Evolutionary conservation across 2,888 invertebrate species (phyloP), one percentile per base, ranked within the genome.

Genomic region (Drosophila kanekoi): DNA sequence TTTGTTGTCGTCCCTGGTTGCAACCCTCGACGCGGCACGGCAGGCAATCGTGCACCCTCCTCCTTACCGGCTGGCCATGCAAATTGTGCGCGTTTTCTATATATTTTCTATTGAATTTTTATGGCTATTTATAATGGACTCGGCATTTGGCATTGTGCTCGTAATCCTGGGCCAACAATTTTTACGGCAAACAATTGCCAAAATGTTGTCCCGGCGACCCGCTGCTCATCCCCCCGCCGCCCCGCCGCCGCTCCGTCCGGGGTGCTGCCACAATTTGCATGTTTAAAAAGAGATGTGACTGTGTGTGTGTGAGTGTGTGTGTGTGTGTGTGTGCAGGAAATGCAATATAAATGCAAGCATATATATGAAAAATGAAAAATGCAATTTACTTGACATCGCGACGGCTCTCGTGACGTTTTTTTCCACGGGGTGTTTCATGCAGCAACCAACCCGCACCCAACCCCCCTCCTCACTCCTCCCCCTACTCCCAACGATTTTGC

Each of bases 101-200:
- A 60, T 67, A 62, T 67, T 77, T 79, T 74, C 78, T 75, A 90
- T 87, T 82, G 86, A 78, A 82, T 88, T 84, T 90, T 89, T 82
- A 82, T 88, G 84, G 80, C 88, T 79, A 88, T 87, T 81, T 86
- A 86, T 84, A 78, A 84, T 82, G 72, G 75, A 69, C 73, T 69
- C 57, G 28, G 74, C 81, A 81, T 69, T 77, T 81, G 81, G 63
- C 67, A 81, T 65, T 81, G 78, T 76, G 41, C 48, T 61, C 65
- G 37, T 78, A 83, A 79, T 81, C 81, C 77, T 74, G 62, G 67
- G 75, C 79, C 83, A 79, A 74, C 67, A 59, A 63, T 84, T 81
- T 80, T 80, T 77, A 77, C 56, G 85, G 81, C 77, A 40, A 57
- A 48, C 60, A 60, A 71, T 65, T 72, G 79, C 60, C 78, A 70